These are phyloP conservation scores for Bugula neritina DNA, from an alignment of 2,888 invertebrate genomes.

Conservation along the genomic window DNA sequence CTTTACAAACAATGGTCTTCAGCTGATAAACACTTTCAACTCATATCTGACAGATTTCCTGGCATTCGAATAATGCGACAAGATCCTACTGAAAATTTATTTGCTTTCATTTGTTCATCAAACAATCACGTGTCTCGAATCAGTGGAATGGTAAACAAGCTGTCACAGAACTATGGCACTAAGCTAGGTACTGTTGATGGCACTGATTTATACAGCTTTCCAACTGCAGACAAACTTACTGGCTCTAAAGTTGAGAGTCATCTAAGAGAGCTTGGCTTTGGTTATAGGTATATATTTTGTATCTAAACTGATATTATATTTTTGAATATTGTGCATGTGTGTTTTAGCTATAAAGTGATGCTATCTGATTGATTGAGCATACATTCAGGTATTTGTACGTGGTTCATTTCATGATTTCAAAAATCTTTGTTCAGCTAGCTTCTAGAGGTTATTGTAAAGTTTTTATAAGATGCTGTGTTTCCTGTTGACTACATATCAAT, in stretches of 20 bases:
- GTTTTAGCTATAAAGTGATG: no score
- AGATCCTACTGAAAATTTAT: slow-evolving; percentile 83
- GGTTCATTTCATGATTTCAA: no score
- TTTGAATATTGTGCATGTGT: background rate
- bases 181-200: slow-evolving; percentile 65
- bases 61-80: slow-evolving; percentile 87
- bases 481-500: no score
- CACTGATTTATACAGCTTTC: slow-evolving; percentile 70
- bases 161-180: slow-evolving; percentile 74
- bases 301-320: background rate
- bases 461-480: no score
- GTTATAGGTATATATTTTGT: slow-evolving; percentile 61
- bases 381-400: no score
- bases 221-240: slow-evolving; percentile 55
- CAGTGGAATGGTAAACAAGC: slow-evolving; percentile 80
- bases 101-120: slow-evolving; percentile 94
- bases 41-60: slow-evolving; percentile 61
- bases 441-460: no score
- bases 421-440: no score
- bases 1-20: slow-evolving; percentile 70
- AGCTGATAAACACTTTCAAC: slow-evolving; percentile 68
- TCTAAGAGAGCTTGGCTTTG: slow-evolving; percentile 61
- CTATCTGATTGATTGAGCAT: no score
- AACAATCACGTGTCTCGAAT: slow-evolving; percentile 91
- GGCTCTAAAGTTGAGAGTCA: slow-evolving; percentile 63